Evolutionary conservation across 1,140 invertebrate genomes (phyloP).

Genomic region (Apis dorsata): DNA sequence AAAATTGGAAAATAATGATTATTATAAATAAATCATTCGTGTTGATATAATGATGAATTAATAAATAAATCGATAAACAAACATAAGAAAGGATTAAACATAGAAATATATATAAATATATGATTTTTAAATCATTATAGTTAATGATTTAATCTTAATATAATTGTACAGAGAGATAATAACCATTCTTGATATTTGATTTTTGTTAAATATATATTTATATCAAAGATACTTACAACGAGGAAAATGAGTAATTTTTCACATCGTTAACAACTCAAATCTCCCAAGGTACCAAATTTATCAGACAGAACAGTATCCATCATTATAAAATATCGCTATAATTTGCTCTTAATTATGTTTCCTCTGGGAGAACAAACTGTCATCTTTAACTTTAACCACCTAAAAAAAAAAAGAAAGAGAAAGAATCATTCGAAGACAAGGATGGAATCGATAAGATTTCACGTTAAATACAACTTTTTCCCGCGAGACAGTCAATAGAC

Average conservation of each 20-base stretch:
- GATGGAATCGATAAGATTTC: constrained; percentile 55
- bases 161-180: no score
- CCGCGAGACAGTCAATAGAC: constrained; percentile 49
- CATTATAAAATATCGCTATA: constrained; percentile 33
- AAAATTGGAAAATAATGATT: no score
- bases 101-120: no score
- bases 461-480: constrained; percentile 54
- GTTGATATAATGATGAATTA: no score
- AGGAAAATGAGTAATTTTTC: background rate
- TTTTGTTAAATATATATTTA: background rate
- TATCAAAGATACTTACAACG: background rate
- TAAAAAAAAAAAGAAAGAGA: background rate
- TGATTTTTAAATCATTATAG: no score
- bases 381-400: background rate
- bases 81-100: no score
- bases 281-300: background rate
- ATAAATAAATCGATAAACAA: no score
- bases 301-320: background rate
- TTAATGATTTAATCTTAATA: no score
- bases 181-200: no score
- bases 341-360: constrained; percentile 48
- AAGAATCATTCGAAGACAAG: no score
- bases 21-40: no score
- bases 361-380: background rate
- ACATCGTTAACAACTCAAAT: background rate